A percentile compares a stretch with the other conserved stretches of the same genome.
Evolutionary conservation across 2,888 invertebrate genomes (phyloP).

Genomic region (Drosophila pseudotakahashii): DNA sequence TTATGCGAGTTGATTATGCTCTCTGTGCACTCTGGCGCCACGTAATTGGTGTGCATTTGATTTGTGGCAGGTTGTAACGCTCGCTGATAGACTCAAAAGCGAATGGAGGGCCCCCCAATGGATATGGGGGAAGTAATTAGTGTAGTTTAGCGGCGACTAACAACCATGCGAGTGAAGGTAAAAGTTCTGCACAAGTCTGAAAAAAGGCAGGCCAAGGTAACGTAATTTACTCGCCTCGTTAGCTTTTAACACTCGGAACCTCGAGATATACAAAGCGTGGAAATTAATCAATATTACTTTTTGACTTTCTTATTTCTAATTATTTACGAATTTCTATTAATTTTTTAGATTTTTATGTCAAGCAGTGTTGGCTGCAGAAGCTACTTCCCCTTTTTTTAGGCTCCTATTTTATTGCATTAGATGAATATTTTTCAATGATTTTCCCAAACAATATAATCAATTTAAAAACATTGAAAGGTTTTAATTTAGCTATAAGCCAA

Average conservation of each 20-base stretch:
- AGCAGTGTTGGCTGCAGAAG: too few relatives aligned
- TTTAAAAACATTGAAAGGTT: neutral
- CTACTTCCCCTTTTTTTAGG: neutral
- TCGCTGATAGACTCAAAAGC: slow-evolving; percentile 57
- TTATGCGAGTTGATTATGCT: slow-evolving; percentile 78
- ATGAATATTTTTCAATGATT: too few relatives aligned
- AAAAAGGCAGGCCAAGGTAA: slow-evolving; percentile 46
- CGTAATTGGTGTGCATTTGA: slow-evolving; percentile 79
- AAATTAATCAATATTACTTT: too few relatives aligned
- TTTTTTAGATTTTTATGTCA: too few relatives aligned
- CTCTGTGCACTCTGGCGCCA: slow-evolving; percentile 74
- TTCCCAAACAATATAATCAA: neutral
- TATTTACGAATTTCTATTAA: too few relatives aligned
- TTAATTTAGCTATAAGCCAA: neutral
- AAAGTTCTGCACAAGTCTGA: slow-evolving; percentile 46
- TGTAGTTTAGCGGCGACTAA: slow-evolving; percentile 70
- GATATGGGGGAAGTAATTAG: slow-evolving; percentile 71
- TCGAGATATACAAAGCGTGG: neutral
- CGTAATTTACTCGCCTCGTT: slow-evolving; percentile 5
- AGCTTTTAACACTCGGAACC: slow-evolving; percentile 1
- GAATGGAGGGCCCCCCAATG: neutral
- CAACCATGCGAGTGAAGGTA: slow-evolving; percentile 64
- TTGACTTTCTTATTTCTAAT: too few relatives aligned
- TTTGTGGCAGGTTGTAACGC: slow-evolving; percentile 75
- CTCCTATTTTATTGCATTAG: too few relatives aligned